A percentile compares a stretch with the other conserved stretches of the same genome.
phyloP scores from a whole-genome alignment of 2,797 vertebrate genomes.

The Anguilla pacifica region DNA sequence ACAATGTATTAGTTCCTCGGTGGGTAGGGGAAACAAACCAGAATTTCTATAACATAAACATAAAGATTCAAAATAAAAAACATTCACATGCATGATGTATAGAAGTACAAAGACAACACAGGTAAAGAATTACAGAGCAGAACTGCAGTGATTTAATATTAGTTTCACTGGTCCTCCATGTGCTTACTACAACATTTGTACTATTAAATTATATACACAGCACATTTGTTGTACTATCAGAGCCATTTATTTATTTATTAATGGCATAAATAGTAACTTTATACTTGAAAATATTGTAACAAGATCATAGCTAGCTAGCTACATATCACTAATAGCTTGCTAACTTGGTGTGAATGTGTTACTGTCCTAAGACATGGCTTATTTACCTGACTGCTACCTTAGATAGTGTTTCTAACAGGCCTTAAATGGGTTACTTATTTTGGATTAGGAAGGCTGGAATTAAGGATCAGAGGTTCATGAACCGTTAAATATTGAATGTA shows the following conservation, averaged over 20 bases:
- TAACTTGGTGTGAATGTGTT: not conserved
- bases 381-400: not conserved
- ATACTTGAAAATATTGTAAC: not conserved
- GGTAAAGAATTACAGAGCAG: too few species aligned
- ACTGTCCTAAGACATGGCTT: not conserved
- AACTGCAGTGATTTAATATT: too few species aligned
- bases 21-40: too few species aligned
- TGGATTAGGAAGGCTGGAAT: not conserved
- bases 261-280: not conserved
- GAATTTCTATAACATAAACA: too few species aligned
- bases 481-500: not conserved
- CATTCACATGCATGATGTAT: too few species aligned
- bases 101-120: too few species aligned
- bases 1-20: too few species aligned
- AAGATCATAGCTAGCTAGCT: not conserved
- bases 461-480: not conserved
- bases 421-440: not conserved
- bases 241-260: not conserved
- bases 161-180: not conserved
- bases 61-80: too few species aligned
- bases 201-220: too few species aligned
- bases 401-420: not conserved
- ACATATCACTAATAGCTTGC: not conserved
- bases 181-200: not conserved
- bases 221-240: too few species aligned